Percentiles rank a stretch among this genome's conserved stretches.
Evolutionary conservation across 2,113 vertebrate genomes (phyloP).

Genomic region (Archilochus colubris): DNA sequence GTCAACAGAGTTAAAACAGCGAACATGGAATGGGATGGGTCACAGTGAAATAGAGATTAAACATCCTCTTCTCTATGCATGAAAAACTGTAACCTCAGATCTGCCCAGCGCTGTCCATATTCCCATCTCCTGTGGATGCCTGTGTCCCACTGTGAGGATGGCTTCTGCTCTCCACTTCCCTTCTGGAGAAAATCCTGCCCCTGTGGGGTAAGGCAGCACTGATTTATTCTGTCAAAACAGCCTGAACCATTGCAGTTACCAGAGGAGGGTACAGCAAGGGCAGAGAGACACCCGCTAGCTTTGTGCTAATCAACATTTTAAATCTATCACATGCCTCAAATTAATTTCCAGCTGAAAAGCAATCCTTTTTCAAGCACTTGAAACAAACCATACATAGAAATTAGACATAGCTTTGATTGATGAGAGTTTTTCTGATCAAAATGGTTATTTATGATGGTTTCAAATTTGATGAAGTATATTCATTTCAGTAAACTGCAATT

Average conservation of each 20-base stretch:
- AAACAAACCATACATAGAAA: background rate
- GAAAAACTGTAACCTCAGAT: background rate
- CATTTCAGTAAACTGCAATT: slow-evolving; percentile 21
- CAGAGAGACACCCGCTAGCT: background rate
- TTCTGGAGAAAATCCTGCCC: background rate
- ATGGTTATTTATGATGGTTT: slow-evolving; percentile 6
- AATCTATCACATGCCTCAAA: background rate
- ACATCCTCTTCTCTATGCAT: background rate
- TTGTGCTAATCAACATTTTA: slow-evolving; percentile 14
- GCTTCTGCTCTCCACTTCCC: background rate
- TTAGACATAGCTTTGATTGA: background rate
- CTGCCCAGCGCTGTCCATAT: background rate
- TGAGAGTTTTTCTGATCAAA: background rate
- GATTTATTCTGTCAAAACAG: background rate
- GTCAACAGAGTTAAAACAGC: background rate
- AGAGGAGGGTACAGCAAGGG: background rate
- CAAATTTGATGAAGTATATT: slow-evolving; percentile 12
- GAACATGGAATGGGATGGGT: background rate
- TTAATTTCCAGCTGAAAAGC: slow-evolving; percentile 28
- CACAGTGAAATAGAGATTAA: background rate
- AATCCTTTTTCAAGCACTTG: slow-evolving; percentile 20
- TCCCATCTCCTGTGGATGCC: background rate
- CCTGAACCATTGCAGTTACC: background rate
- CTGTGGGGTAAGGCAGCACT: background rate
- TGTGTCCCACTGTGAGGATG: background rate